Percentiles rank a stretch among this genome's conserved stretches.
phyloP scores from a whole-genome alignment of 2,797 vertebrate species.

The Synaphobranchus kaupii region DNA sequence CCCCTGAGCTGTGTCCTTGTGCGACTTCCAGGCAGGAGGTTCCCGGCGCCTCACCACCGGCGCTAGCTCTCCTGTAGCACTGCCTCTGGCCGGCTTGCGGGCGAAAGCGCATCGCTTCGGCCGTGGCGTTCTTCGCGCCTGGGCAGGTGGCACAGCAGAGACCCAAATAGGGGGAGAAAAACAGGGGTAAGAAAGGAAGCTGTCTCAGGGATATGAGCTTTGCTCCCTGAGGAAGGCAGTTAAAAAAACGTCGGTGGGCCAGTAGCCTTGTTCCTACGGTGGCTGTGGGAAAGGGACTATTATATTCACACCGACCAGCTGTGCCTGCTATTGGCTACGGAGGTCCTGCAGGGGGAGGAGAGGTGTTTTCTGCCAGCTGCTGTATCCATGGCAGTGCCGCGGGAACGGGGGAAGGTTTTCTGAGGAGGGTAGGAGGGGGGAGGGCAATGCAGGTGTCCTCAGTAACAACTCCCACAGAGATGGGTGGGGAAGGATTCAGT shows the following conservation, averaged over 20 bases:
- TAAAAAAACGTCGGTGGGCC: not conserved
- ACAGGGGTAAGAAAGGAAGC: not conserved
- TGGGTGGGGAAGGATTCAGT: not conserved
- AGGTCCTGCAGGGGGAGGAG: not conserved
- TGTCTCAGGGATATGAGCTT: not conserved
- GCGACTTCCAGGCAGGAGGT: not conserved
- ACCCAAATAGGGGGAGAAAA: not conserved
- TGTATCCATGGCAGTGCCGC: not conserved
- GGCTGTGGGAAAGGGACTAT: not conserved
- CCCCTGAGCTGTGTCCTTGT: not conserved
- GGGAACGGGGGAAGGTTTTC: slow-evolving; percentile 18
- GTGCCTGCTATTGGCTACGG: not conserved
- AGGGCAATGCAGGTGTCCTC: slow-evolving; percentile 60
- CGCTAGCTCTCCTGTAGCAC: not conserved
- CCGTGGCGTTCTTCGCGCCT: not conserved
- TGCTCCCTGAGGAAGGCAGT: not conserved
- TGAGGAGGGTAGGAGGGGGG: slow-evolving; percentile 35
- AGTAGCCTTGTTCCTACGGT: not conserved
- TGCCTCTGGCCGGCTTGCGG: not conserved
- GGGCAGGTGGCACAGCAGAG: not conserved
- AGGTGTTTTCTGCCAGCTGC: not conserved
- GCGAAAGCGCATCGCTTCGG: not conserved
- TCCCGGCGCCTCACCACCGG: not conserved
- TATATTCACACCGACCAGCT: not conserved
- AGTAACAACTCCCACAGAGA: slow-evolving; percentile 64